These are phyloP conservation scores for Malurus leucopterus DNA, from an alignment of 2,797 vertebrate species.

Conservation along the genomic window DNA sequence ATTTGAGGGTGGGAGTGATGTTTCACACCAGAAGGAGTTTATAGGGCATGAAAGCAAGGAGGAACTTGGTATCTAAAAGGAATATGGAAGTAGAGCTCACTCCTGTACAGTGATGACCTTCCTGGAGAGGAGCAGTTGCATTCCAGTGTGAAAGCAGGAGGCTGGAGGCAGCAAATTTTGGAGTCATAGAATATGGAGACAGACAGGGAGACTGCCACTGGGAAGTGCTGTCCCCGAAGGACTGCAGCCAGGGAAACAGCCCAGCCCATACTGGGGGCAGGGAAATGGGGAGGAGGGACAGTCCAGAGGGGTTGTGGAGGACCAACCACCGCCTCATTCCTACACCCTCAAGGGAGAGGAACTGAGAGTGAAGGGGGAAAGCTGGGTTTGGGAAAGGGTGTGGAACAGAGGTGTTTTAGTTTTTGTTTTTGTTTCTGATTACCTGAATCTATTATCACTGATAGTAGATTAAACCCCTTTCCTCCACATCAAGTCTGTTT, in stretches of 20 bases:
- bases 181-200: neutral
- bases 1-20: neutral
- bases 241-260: neutral
- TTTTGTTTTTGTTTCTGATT: neutral
- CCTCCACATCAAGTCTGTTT: neutral
- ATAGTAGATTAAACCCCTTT: neutral
- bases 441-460: neutral
- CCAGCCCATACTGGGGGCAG: neutral
- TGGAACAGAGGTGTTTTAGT: neutral
- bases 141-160: neutral
- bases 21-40: neutral
- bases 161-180: neutral
- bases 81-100: neutral
- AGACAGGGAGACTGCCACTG: neutral
- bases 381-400: rapidly evolving
- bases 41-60: neutral
- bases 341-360: rapidly evolving
- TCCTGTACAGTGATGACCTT: rapidly evolving
- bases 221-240: neutral
- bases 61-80: neutral
- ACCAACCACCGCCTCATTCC: neutral
- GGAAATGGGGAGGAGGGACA: neutral
- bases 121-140: neutral
- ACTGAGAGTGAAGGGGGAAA: neutral
- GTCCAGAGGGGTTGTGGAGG: neutral